Percentiles rank a stretch among this genome's conserved stretches.
These are phyloP conservation scores for Tricholaema leucomelas DNA, from an alignment of 2,113 vertebrate genomes.

Conservation along the genomic window DNA sequence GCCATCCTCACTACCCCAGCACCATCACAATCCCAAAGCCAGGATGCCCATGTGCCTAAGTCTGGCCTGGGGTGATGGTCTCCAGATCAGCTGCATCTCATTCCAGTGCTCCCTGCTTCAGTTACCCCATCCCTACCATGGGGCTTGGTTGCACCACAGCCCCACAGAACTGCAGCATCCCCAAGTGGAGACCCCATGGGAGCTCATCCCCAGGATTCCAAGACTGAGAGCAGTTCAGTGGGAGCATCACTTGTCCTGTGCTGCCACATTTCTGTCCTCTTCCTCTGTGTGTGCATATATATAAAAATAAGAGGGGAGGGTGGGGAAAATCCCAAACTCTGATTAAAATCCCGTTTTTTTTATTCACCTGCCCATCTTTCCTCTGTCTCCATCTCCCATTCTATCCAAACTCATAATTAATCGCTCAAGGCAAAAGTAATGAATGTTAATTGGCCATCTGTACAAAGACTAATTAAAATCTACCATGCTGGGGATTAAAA, in stretches of 20 bases:
- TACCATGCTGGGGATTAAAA: constrained; percentile 89
- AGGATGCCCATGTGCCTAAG: accelerated
- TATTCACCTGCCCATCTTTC: constrained; percentile 82
- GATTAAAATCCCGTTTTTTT: constrained; percentile 72
- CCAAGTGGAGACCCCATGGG: accelerated
- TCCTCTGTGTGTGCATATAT: background rate
- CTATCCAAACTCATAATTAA: constrained; percentile 88
- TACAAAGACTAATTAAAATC: constrained; percentile 93
- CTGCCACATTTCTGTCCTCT: background rate
- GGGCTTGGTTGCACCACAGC: accelerated
- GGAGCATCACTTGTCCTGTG: background rate
- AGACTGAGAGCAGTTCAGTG: background rate
- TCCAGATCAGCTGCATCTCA: background rate
- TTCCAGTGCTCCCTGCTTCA: background rate
- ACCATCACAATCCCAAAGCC: accelerated
- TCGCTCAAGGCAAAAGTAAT: constrained; percentile 90
- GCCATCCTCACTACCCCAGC: background rate
- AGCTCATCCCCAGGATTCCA: background rate
- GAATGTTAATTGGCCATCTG: constrained; percentile 93
- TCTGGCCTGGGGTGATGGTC: accelerated
- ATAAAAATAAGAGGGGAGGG: constrained; percentile 2
- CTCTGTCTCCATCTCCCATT: constrained; percentile 81
- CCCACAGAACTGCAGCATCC: accelerated
- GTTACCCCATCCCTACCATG: background rate
- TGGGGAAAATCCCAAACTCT: constrained; percentile 72